phyloP scores from a whole-genome alignment of 2,113 vertebrate species.

The Beaufortia kweichowensis region DNA sequence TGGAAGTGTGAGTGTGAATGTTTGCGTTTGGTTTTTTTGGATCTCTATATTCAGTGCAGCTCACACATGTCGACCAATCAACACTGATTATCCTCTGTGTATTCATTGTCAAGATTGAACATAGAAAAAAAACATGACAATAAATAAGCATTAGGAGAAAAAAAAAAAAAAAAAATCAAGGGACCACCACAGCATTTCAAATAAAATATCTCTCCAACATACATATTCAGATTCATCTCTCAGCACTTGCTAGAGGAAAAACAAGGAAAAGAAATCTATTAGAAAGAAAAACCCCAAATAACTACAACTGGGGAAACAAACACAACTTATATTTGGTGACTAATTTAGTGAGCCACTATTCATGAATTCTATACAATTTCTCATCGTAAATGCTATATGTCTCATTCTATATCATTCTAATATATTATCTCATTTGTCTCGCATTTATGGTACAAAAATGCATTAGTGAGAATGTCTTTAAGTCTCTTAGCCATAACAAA shows the following conservation, averaged over 20 bases:
- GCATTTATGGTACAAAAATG: slow-evolving; percentile 69
- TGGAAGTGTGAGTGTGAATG: slow-evolving; percentile 50
- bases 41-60: slow-evolving; percentile 56
- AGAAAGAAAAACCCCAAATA: slow-evolving; percentile 47
- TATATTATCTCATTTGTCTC: slow-evolving; percentile 74
- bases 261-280: slow-evolving; percentile 41
- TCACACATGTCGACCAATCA: slow-evolving; percentile 20
- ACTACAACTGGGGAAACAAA: slow-evolving; percentile 43
- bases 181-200: slow-evolving; percentile 65
- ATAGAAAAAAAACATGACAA: slow-evolving; percentile 57
- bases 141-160: slow-evolving; percentile 23
- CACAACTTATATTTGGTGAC: slow-evolving; percentile 65
- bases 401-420: slow-evolving; percentile 75
- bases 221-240: slow-evolving; percentile 18
- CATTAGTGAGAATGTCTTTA: slow-evolving; percentile 53
- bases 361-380: slow-evolving; percentile 73
- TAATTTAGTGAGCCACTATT: slow-evolving; percentile 74
- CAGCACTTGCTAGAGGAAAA: slow-evolving; percentile 53
- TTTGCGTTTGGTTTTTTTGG: slow-evolving; percentile 32
- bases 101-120: slow-evolving; percentile 64
- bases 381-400: slow-evolving; percentile 73
- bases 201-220: slow-evolving; percentile 62
- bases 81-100: slow-evolving; percentile 72
- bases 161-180: slow-evolving; percentile 40
- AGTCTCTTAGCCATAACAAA: no score